Conservation (phyloP, 2,113 vertebrate species). For the Trematomus loennbergii region DNA sequence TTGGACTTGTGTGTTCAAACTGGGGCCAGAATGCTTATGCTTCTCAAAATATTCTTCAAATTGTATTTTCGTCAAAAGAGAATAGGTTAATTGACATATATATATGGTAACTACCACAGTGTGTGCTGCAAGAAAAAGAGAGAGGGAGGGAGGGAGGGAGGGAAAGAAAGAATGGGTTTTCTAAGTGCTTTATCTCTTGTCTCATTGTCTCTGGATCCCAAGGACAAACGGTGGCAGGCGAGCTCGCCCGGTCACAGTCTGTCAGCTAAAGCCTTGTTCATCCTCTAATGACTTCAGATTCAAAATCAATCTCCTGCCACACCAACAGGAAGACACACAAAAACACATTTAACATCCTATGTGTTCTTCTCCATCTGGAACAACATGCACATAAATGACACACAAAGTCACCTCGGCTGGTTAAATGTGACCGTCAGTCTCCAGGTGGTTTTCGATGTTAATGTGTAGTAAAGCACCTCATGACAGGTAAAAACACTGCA, state of each 20-base stretch:
- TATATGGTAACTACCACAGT: background rate
- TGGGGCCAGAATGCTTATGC: too few species aligned
- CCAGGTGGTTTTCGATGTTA: constrained; percentile 46
- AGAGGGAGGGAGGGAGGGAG: background rate
- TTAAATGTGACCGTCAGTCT: constrained; percentile 49
- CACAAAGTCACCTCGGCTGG: background rate
- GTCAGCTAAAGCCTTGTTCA: constrained; percentile 51
- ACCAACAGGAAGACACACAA: constrained; percentile 23
- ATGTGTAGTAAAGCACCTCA: constrained; percentile 36
- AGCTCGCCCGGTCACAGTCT: constrained; percentile 61
- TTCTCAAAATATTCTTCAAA: background rate
- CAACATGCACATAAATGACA: constrained; percentile 27
- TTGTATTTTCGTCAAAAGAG: background rate
- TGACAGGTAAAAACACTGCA: constrained; percentile 48
- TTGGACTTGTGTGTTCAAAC: background rate
- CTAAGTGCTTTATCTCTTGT: constrained; percentile 40
- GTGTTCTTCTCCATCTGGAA: constrained; percentile 26
- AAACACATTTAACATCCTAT: constrained; percentile 4
- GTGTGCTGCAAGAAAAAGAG: background rate
- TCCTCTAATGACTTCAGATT: constrained; percentile 47
- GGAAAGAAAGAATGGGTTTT: constrained; percentile 13
- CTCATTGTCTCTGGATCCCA: constrained; percentile 50
- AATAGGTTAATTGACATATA: background rate
- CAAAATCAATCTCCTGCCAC: constrained; percentile 52
- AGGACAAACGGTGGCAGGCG: constrained; percentile 53